Evolutionary conservation across 2,113 vertebrate species (phyloP).

Genomic region (Gorsachius goisagi): DNA sequence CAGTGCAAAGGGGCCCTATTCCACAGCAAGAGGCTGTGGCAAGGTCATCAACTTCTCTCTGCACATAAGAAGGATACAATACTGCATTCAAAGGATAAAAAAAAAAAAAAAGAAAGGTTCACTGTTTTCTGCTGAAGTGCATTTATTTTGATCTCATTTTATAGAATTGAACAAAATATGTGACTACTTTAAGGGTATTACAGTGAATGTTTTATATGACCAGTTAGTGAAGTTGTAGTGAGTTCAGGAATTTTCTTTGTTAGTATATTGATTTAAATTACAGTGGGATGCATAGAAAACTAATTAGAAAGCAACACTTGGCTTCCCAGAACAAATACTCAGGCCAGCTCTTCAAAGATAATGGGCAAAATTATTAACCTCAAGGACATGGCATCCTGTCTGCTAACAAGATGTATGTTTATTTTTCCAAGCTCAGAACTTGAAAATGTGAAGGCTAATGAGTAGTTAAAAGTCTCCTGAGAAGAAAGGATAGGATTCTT

Average conservation of each 20-base stretch:
- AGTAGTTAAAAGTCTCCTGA: neutral
- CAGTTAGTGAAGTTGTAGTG: neutral
- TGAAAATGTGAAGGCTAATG: neutral
- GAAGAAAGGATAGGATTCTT: neutral
- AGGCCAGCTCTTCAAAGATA: slow-evolving; percentile 3
- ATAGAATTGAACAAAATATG: neutral
- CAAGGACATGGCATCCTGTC: neutral
- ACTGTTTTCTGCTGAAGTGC: neutral
- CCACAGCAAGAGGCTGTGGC: neutral
- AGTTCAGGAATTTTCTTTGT: neutral
- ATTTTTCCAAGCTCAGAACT: slow-evolving; percentile 1
- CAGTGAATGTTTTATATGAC: neutral
- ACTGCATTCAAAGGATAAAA: neutral
- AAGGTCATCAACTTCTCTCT: neutral
- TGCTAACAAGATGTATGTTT: neutral
- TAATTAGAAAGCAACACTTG: slow-evolving; percentile 21
- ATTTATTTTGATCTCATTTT: neutral
- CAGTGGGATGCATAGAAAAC: neutral
- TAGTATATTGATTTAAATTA: slow-evolving; percentile 20
- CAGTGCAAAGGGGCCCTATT: neutral
- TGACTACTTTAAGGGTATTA: neutral
- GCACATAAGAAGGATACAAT: neutral
- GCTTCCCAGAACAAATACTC: slow-evolving; percentile 27
- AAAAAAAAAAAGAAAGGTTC: neutral
- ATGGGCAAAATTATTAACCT: slow-evolving; percentile 41